Evolutionary conservation across 2,797 vertebrate genomes (phyloP).

Genomic region (Pogonophryne albipinna): DNA sequence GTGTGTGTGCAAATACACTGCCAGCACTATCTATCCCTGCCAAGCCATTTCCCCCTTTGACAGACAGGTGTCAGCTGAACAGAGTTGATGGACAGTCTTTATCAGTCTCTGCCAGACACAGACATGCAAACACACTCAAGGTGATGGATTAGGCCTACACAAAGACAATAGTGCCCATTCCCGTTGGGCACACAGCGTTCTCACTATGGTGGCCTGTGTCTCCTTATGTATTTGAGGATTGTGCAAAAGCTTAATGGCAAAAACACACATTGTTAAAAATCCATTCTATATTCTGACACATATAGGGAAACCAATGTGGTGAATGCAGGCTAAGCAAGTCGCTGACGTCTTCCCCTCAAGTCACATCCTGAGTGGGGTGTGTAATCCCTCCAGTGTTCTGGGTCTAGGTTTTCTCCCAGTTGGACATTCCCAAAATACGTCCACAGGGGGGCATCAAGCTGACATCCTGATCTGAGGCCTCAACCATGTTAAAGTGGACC

Average conservation of each 20-base stretch:
- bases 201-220: slow-evolving; percentile 39
- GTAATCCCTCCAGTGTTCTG: slow-evolving; percentile 14
- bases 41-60: slow-evolving; percentile 66
- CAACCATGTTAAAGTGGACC: slow-evolving; percentile 6
- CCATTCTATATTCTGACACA: neutral
- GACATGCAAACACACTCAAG: slow-evolving; percentile 60
- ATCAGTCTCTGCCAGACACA: slow-evolving; percentile 74
- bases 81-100: slow-evolving; percentile 73
- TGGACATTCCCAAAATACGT: neutral
- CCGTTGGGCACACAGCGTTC: slow-evolving; percentile 36
- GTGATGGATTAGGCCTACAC: slow-evolving; percentile 75
- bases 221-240: slow-evolving; percentile 22
- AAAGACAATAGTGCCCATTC: slow-evolving; percentile 63
- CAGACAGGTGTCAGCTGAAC: slow-evolving; percentile 76
- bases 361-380: slow-evolving; percentile 13
- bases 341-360: neutral
- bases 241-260: slow-evolving; percentile 28
- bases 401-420: slow-evolving; percentile 15
- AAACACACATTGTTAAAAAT: slow-evolving; percentile 17
- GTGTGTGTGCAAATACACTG: slow-evolving; percentile 50
- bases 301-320: neutral
- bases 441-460: slow-evolving; percentile 6
- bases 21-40: slow-evolving; percentile 63
- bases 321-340: slow-evolving; percentile 11
- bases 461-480: slow-evolving; percentile 9